Percentiles rank a stretch among this genome's conserved stretches.
These are phyloP conservation scores for Serrognathus titanus DNA, from an alignment of 2,888 invertebrate species.

Conservation along the genomic window DNA sequence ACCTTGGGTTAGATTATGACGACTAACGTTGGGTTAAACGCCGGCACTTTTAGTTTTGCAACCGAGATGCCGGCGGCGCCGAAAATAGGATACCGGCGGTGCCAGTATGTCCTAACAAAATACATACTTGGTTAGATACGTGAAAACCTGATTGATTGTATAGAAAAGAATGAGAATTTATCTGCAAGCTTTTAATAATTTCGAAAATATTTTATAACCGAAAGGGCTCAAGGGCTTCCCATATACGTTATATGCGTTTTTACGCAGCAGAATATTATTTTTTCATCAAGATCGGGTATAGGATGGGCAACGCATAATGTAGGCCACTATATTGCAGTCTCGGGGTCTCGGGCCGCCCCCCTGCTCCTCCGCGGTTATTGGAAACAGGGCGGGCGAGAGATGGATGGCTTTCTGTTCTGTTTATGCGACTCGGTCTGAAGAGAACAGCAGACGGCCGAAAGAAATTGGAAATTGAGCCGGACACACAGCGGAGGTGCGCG, in stretches of 20 bases:
- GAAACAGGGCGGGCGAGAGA: constrained; percentile 38
- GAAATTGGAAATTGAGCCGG: constrained; percentile 41
- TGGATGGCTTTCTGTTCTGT: constrained; percentile 45
- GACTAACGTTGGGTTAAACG: no score
- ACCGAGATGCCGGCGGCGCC: no score
- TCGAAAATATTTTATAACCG: constrained; percentile 17
- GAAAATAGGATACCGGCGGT: no score
- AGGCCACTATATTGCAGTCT: constrained; percentile 42
- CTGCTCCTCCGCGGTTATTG: constrained; percentile 33
- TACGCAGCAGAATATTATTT: constrained; percentile 38
- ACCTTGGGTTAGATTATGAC: no score
- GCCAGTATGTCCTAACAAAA: no score
- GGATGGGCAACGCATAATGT: constrained; percentile 40
- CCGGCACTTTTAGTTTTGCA: no score
- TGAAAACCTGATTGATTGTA: no score
- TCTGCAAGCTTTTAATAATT: constrained; percentile 16
- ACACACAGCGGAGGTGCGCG: constrained; percentile 31
- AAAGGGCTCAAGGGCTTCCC: neutral
- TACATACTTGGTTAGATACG: no score
- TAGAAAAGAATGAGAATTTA: neutral
- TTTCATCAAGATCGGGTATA: constrained; percentile 36
- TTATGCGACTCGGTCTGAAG: constrained; percentile 39
- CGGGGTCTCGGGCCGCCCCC: no score
- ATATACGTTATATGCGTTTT: constrained; percentile 17
- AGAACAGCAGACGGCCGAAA: constrained; percentile 32